Evolutionary conservation across 2,113 vertebrate species (phyloP).

Genomic region (Raja brachyura): DNA sequence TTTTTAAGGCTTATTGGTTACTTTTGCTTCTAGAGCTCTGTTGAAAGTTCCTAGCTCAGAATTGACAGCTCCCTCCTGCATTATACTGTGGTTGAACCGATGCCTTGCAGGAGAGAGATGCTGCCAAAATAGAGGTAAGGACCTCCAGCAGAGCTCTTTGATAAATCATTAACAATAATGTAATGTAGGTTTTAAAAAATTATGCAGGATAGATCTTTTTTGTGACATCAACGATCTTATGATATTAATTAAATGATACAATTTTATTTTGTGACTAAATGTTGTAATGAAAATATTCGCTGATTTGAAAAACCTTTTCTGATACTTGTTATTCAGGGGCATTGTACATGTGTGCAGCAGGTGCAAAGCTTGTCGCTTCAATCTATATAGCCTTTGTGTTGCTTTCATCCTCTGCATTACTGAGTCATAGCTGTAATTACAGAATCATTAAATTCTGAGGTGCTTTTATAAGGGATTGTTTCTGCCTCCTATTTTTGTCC

Average conservation of each 20-base stretch:
- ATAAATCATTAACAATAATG: background rate
- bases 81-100: background rate
- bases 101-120: constrained; percentile 7
- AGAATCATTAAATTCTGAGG: background rate
- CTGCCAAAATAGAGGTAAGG: background rate
- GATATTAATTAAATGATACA: background rate
- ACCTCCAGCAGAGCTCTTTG: background rate
- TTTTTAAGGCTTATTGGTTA: background rate
- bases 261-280: background rate
- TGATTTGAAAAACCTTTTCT: background rate
- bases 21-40: background rate
- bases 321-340: background rate
- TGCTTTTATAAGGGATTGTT: constrained; percentile 35
- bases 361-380: constrained; percentile 15
- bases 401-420: background rate
- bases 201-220: background rate
- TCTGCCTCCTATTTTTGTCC: constrained; percentile 40
- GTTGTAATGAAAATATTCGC: constrained; percentile 14
- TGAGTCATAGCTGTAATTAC: fast-evolving
- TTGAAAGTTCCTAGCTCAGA: background rate
- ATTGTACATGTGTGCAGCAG: constrained; percentile 27
- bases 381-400: background rate
- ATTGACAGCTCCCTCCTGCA: background rate
- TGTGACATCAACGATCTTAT: background rate
- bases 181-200: background rate